Conservation (phyloP, 2,888 invertebrate genomes). For the Buathra laborator region DNA sequence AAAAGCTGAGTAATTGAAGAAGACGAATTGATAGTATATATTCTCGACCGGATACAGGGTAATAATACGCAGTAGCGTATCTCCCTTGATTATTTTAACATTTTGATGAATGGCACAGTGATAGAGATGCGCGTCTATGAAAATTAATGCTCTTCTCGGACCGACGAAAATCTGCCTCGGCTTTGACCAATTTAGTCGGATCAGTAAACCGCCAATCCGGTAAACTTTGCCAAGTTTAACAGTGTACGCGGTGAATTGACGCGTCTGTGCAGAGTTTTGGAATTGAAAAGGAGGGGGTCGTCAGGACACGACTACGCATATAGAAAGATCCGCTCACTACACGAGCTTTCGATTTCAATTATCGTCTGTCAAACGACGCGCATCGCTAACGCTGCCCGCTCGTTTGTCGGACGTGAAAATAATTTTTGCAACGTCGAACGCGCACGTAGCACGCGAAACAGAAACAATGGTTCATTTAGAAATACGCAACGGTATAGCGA, state of each 20-base stretch:
- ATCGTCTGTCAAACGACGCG: slow-evolving; percentile 19
- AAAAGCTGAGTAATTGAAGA: slow-evolving; percentile 50
- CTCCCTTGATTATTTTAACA: slow-evolving; percentile 45
- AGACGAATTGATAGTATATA: slow-evolving; percentile 45
- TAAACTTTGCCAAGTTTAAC: slow-evolving; percentile 36
- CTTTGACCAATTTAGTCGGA: slow-evolving; percentile 20
- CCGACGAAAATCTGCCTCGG: background rate
- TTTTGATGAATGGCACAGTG: slow-evolving; percentile 41
- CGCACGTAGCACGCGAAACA: background rate
- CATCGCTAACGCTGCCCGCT: background rate
- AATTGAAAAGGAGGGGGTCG: background rate
- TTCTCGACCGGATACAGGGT: slow-evolving; percentile 9
- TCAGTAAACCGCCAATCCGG: slow-evolving; percentile 12
- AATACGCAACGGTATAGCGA: background rate
- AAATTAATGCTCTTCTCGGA: slow-evolving; percentile 36
- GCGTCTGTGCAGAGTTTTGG: background rate
- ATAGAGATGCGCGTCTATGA: slow-evolving; percentile 26
- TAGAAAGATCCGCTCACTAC: background rate
- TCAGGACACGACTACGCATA: background rate
- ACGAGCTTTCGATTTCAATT: slow-evolving; percentile 55
- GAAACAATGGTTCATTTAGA: slow-evolving; percentile 5
- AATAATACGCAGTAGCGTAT: slow-evolving; percentile 8
- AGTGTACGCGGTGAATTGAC: slow-evolving; percentile 30
- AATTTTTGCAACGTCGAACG: background rate
- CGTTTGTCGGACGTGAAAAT: slow-evolving; percentile 5